Evolutionary conservation across 1,140 invertebrate genomes (phyloP).

Genomic region (Drosophila murphyi): DNA sequence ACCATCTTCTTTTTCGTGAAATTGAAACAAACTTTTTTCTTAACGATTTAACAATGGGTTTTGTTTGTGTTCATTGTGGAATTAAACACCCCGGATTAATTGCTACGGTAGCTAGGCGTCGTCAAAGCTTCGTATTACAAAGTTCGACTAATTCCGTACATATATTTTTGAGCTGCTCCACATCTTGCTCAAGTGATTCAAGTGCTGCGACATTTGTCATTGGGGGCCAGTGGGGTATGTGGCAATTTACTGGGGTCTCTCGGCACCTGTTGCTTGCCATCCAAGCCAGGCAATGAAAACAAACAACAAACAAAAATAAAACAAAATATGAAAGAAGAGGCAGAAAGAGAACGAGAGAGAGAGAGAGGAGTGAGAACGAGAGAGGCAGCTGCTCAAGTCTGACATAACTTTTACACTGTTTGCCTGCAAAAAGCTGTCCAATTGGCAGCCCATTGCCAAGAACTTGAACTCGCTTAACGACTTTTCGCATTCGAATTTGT

Average conservation of each 20-base stretch:
- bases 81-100: neutral
- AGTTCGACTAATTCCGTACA: slow-evolving; percentile 17
- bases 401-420: slow-evolving; percentile 56
- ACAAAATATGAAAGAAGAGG: neutral
- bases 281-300: slow-evolving; percentile 30
- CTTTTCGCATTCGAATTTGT: slow-evolving; percentile 29
- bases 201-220: slow-evolving; percentile 4
- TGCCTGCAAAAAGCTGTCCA: slow-evolving; percentile 44
- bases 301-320: slow-evolving; percentile 1
- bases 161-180: neutral
- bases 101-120: slow-evolving; percentile 25
- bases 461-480: slow-evolving; percentile 69
- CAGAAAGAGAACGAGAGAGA: slow-evolving; percentile 9
- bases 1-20: slow-evolving; percentile 3
- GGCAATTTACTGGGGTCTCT: slow-evolving; percentile 25
- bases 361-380: slow-evolving; percentile 3
- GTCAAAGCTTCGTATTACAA: slow-evolving; percentile 11
- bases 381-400: slow-evolving; percentile 28
- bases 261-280: slow-evolving; percentile 37
- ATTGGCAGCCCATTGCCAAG: slow-evolving; percentile 62
- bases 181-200: neutral
- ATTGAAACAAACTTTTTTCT: slow-evolving; percentile 14
- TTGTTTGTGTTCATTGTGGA: neutral
- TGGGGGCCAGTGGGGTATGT: slow-evolving; percentile 1
- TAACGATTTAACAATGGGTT: slow-evolving; percentile 24